Evolutionary conservation across 2,888 invertebrate species (phyloP).

Genomic region (Pseudoips prasinana): DNA sequence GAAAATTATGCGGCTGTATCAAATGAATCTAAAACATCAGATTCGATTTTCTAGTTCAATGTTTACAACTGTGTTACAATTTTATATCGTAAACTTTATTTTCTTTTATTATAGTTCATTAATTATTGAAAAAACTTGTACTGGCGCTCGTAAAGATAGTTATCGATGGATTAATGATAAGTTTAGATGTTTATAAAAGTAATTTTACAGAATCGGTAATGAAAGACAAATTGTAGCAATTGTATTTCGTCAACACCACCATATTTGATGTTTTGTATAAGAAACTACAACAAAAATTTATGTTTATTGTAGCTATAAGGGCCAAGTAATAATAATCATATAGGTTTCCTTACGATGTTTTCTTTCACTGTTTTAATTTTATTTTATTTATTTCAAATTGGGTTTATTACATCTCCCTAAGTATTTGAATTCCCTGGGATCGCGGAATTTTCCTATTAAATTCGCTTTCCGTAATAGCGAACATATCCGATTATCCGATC

Average conservation of each 20-base stretch:
- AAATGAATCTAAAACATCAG: conserved; percentile 61
- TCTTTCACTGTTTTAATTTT: too few relatives aligned
- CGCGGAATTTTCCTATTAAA: too few relatives aligned
- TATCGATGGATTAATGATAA: conserved; percentile 29
- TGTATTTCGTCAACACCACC: too few relatives aligned
- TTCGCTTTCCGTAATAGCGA: too few relatives aligned
- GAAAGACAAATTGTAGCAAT: conserved; percentile 17
- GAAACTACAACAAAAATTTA: too few relatives aligned
- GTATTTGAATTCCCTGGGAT: not conserved
- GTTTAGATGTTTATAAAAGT: conserved; percentile 9
- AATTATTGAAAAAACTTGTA: conserved; percentile 51
- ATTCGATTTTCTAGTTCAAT: conserved; percentile 69
- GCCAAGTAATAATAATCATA: too few relatives aligned
- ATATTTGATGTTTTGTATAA: too few relatives aligned
- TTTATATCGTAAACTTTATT: conserved; percentile 70
- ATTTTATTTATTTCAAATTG: too few relatives aligned
- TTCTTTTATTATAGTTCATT: conserved; percentile 63
- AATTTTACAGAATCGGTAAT: conserved; percentile 11
- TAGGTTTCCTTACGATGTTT: too few relatives aligned
- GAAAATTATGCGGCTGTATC: conserved; percentile 45
- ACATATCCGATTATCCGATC: too few relatives aligned
- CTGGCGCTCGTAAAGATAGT: conserved; percentile 37
- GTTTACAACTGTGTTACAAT: conserved; percentile 78
- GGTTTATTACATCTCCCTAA: not conserved
- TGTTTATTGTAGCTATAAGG: too few relatives aligned